phyloP scores from a whole-genome alignment of 2,113 vertebrate species.

The Polyodon spathula region DNA sequence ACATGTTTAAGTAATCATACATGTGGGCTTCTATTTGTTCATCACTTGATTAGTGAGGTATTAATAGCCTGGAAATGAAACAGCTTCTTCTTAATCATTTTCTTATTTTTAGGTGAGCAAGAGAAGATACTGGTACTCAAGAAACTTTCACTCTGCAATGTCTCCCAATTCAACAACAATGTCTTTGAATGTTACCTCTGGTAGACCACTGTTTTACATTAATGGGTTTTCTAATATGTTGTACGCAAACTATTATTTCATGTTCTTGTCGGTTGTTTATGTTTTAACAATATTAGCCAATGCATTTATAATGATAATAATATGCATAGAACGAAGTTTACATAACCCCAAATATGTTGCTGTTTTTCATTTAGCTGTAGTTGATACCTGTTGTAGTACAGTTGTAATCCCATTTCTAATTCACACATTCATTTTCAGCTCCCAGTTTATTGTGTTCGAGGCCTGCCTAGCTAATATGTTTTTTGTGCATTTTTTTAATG shows the following conservation, averaged over 20 bases:
- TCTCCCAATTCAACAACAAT: neutral
- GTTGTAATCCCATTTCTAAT: slow-evolving; percentile 1
- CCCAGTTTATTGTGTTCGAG: neutral
- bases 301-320: neutral
- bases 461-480: slow-evolving; percentile 1
- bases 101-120: too few species aligned
- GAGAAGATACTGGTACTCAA: too few species aligned
- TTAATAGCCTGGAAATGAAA: too few species aligned
- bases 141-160: neutral
- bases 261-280: slow-evolving; percentile 2
- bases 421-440: neutral
- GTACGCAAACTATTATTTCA: neutral
- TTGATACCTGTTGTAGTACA: neutral
- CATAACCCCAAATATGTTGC: slow-evolving; percentile 7
- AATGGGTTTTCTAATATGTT: neutral
- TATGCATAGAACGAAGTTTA: neutral
- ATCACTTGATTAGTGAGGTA: too few species aligned
- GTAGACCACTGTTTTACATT: neutral
- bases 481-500: neutral
- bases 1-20: too few species aligned
- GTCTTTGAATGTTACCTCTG: neutral
- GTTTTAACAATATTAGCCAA: slow-evolving; percentile 4
- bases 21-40: too few species aligned
- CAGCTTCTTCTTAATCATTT: too few species aligned
- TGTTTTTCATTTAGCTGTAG: slow-evolving; percentile 5